These are phyloP conservation scores for Pegea sp. DNA, from an alignment of 23 tunicate genomes.

Conservation along the genomic window DNA sequence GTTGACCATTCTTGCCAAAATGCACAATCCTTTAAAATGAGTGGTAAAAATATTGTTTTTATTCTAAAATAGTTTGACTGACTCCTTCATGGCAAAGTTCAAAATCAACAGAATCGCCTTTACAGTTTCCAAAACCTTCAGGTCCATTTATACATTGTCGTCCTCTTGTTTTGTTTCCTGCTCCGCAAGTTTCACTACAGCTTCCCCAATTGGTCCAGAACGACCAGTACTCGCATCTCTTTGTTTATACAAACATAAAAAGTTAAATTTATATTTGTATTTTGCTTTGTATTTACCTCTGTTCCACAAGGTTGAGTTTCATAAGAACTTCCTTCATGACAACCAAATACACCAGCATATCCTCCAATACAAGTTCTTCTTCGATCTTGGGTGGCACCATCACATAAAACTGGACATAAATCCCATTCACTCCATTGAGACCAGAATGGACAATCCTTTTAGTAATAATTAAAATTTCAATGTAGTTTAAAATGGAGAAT, in stretches of 20 bases:
- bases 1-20: slow-evolving; percentile 41
- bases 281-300: too few relatives aligned
- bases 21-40: slow-evolving; percentile 21
- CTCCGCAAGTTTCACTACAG: slow-evolving; percentile 56
- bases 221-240: slow-evolving; percentile 43
- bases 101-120: slow-evolving; percentile 8
- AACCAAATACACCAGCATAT: slow-evolving; percentile 15
- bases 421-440: slow-evolving; percentile 23
- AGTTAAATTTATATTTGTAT: too few relatives aligned
- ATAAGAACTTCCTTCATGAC: slow-evolving; percentile 6
- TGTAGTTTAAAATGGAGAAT: too few relatives aligned
- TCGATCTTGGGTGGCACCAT: slow-evolving; percentile 15
- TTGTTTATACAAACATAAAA: too few relatives aligned
- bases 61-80: slow-evolving; percentile 4
- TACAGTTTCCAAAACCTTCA: slow-evolving; percentile 40
- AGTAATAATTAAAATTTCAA: neutral
- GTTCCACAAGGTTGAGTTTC: slow-evolving; percentile 3
- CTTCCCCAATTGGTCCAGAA: slow-evolving; percentile 48
- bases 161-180: slow-evolving; percentile 26
- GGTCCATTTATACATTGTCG: slow-evolving; percentile 46
- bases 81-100: slow-evolving; percentile 41
- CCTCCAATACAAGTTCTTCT: slow-evolving; percentile 21
- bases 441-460: slow-evolving; percentile 32
- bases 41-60: neutral
- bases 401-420: slow-evolving; percentile 27